These are phyloP conservation scores for Andrena chrysosceles DNA, from an alignment of 2,888 invertebrate species.

Conservation along the genomic window DNA sequence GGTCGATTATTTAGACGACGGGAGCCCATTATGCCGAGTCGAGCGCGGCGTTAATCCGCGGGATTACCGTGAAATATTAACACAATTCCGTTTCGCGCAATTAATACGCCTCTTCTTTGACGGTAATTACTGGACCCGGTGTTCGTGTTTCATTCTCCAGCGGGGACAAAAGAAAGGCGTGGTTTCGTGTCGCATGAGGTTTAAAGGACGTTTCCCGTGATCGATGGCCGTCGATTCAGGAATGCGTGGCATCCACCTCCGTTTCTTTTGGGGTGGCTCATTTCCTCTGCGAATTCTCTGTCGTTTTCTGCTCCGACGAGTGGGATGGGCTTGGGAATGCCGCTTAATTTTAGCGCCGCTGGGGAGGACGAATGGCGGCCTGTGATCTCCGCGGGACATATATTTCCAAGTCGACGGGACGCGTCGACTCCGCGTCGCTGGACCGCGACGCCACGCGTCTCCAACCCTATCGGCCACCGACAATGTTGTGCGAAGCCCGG, in stretches of 20 bases:
- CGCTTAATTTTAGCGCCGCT: constrained; percentile 79
- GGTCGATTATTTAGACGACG: not conserved
- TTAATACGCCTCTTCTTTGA: not conserved
- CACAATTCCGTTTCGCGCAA: not conserved
- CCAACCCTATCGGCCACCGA: constrained; percentile 65
- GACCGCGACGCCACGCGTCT: constrained; percentile 74
- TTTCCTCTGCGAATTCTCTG: constrained; percentile 55
- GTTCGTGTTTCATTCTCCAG: not conserved
- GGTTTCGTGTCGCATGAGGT: not conserved
- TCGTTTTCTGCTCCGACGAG: constrained; percentile 59
- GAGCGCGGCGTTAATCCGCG: not conserved
- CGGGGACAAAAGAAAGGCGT: not conserved
- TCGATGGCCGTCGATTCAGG: constrained; percentile 51
- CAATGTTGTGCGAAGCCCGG: constrained; percentile 42
- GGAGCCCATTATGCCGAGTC: not conserved
- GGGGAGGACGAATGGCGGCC: constrained; percentile 78
- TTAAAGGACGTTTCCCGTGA: constrained; percentile 18
- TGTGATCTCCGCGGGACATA: constrained; percentile 79
- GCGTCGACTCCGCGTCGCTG: constrained; percentile 75
- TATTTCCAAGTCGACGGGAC: constrained; percentile 76
- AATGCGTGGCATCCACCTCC: constrained; percentile 37
- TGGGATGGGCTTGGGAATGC: constrained; percentile 64
- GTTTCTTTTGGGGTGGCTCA: constrained; percentile 42
- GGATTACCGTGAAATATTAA: constrained; percentile 12
- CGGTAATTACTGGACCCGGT: not conserved